Percentiles rank a stretch among this genome's conserved stretches.
phyloP scores from a whole-genome alignment of 1,140 invertebrate genomes.

The Lepidostoma basale region DNA sequence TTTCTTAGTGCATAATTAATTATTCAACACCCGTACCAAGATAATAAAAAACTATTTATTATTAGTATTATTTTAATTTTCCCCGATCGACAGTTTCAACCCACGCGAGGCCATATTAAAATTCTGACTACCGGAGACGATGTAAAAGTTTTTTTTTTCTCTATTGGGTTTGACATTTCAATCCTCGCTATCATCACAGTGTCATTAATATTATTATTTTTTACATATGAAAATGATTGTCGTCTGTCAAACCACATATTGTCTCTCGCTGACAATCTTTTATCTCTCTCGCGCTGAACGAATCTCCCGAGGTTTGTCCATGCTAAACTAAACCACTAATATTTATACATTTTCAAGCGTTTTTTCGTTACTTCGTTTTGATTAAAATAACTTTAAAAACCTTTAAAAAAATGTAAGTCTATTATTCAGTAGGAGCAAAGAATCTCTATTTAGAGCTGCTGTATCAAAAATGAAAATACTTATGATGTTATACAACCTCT shows the following conservation, averaged over 20 bases:
- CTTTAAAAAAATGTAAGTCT: too few relatives aligned
- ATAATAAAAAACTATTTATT: too few relatives aligned
- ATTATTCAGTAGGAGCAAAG: too few relatives aligned
- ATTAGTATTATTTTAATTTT: too few relatives aligned
- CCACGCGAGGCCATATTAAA: too few relatives aligned
- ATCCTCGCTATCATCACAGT: constrained; percentile 36
- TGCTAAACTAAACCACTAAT: not conserved
- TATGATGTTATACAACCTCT: too few relatives aligned
- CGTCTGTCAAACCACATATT: constrained; percentile 45
- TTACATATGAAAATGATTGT: constrained; percentile 36
- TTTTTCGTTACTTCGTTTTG: not conserved
- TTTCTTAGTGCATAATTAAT: too few relatives aligned
- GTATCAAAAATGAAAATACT: too few relatives aligned
- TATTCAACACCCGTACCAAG: not conserved
- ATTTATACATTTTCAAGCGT: not conserved
- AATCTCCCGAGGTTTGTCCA: not conserved
- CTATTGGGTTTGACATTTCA: constrained; percentile 39
- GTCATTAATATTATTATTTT: constrained; percentile 43
- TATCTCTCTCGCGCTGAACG: constrained; percentile 22
- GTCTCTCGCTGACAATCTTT: constrained; percentile 28
- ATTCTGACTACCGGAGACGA: too few relatives aligned
- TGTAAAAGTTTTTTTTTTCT: constrained; percentile 24
- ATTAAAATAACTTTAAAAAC: too few relatives aligned
- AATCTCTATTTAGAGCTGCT: too few relatives aligned
- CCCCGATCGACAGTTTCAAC: too few relatives aligned